Base-by-base conservation (phyloP, 2,888 invertebrate species). In the Leucania comma region DNA sequence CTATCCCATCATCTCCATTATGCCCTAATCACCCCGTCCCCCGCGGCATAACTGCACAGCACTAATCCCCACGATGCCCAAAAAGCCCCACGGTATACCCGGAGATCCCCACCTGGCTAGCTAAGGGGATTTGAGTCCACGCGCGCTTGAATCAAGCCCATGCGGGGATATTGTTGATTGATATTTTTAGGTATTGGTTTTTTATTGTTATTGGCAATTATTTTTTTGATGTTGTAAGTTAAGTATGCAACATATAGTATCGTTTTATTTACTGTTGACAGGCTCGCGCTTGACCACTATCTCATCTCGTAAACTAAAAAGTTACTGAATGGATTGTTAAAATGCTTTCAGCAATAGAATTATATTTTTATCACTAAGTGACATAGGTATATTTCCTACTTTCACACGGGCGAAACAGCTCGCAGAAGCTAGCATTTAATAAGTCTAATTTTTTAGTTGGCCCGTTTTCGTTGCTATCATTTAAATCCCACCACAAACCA, bases 1-100 rank as follows among this genome's bases (percentile, higher is more conserved):
- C 78, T 84, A 66, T 65, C 68, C 69, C 64, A 65, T 69, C 69
- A 76, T 76, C 69, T 65, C 58, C 29, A 78, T 76, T 76, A 76
- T 59, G 59, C 59, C 35, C 61, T 81, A 77, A 78, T 78, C 81
- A 65, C 29, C 53, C 42, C 12, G 54, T 78, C 77, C 81, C 77
- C 62, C 64, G 77, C 78, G 77, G 78, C 78, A 78, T 78, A 76
- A 56, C 78, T 76, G 77, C 69, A 81, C 78, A 65, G 58, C 75
- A 54, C 77, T 81, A 78, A 78, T 81, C 77, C 81, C 35, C 46
- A 12, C 35, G 66, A 54, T 54, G 29, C 20, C 53, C 29, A 54
- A 17, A 3, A 26, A 26, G 26, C 53, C 72, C 61, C 35, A 12
- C 63, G 26, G n/a, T 74, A 56, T 42, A 26, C 53, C 14, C 22